A percentile compares a stretch with the other conserved stretches of the same genome.
These are phyloP conservation scores for Hestina assimilis DNA, from an alignment of 1,140 invertebrate species.

Conservation along the genomic window DNA sequence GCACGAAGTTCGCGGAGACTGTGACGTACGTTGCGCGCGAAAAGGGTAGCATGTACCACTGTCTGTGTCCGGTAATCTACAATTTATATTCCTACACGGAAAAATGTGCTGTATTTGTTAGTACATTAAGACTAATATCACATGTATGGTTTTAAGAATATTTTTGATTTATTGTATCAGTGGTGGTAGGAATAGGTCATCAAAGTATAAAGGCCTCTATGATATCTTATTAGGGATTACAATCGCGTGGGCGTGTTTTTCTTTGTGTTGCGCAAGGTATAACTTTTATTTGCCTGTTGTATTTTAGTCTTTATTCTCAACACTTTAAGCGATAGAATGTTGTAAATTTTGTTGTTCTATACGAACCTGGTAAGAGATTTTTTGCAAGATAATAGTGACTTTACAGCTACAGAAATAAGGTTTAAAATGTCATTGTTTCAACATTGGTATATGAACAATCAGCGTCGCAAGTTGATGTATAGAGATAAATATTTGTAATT, in stretches of 20 bases:
- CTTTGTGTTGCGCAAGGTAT: constrained; percentile 1
- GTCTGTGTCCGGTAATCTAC: background rate
- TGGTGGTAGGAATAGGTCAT: background rate
- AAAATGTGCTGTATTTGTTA: background rate
- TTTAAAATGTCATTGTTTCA: background rate
- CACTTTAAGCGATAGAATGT: background rate
- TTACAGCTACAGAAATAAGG: background rate
- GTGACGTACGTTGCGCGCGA: constrained; percentile 7
- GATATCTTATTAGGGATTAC: background rate
- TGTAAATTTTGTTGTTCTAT: background rate
- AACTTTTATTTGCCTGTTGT: background rate
- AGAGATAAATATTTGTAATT: background rate
- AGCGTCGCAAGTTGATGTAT: constrained; percentile 1
- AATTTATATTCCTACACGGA: background rate
- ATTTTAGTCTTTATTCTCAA: background rate
- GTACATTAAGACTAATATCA: background rate
- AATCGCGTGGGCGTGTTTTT: background rate
- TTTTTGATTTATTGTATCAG: background rate
- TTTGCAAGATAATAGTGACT: background rate
- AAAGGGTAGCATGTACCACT: constrained; percentile 5
- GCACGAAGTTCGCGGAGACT: constrained; percentile 15
- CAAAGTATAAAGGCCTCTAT: background rate
- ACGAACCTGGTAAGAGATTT: background rate
- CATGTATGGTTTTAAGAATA: background rate
- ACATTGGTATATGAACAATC: background rate